Evolutionary conservation across 2,888 invertebrate species (phyloP).

Genomic region (Steinernema carpocapsae): DNA sequence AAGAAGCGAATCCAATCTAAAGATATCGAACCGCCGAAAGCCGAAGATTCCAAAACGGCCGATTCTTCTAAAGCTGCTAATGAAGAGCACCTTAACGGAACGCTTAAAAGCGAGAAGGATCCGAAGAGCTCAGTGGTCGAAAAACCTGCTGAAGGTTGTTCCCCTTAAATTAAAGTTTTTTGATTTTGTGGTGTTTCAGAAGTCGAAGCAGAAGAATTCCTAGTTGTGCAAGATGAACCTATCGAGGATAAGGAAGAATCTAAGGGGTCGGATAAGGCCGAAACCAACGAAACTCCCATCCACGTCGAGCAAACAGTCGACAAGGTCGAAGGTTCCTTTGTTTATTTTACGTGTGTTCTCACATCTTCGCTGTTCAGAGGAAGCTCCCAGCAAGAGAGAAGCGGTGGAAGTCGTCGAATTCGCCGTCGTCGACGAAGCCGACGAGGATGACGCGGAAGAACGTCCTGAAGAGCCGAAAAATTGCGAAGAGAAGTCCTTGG

Average conservation of each 20-base stretch:
- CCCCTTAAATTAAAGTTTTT: neutral
- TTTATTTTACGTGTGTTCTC: too few relatives aligned
- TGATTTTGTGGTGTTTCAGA: slow-evolving; percentile 7
- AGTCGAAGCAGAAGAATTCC: neutral
- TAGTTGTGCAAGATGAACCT: too few relatives aligned
- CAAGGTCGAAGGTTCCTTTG: too few relatives aligned
- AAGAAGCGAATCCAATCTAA: too few relatives aligned
- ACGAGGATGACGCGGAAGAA: neutral
- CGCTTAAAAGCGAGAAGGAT: too few relatives aligned
- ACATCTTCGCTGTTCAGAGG: too few relatives aligned
- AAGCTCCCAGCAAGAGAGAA: neutral
- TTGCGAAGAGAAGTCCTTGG: neutral
- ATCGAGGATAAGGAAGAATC: too few relatives aligned
- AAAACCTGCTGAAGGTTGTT: neutral
- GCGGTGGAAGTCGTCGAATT: slow-evolving; percentile 16
- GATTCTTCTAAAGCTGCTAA: too few relatives aligned
- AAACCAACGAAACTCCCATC: neutral
- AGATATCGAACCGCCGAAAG: too few relatives aligned
- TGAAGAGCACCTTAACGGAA: too few relatives aligned
- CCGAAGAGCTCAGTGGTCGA: too few relatives aligned
- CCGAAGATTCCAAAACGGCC: too few relatives aligned
- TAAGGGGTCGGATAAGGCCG: neutral
- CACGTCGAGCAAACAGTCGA: neutral
- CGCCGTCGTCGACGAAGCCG: neutral
- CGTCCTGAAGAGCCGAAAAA: neutral